Base-by-base conservation (phyloP, 1,140 invertebrate genomes). In the Halyomorpha halys region DNA sequence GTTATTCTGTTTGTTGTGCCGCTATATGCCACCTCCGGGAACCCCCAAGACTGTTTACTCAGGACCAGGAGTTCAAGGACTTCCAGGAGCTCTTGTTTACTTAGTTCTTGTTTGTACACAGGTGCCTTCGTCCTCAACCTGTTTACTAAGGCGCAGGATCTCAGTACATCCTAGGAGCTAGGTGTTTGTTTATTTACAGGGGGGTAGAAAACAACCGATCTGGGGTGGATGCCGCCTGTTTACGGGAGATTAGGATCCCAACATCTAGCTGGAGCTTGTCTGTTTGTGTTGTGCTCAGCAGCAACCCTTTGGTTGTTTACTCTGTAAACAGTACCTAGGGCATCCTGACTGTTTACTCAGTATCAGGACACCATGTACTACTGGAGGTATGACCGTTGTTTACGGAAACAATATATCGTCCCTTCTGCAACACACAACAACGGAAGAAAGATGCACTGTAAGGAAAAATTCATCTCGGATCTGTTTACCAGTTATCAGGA, bases 401-500 rank as follows among this genome's bases (percentile, higher is more conserved):
- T 39, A 21, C 30, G 18, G 14, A 21, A 44, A 19, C 44, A 34
- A 60, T 60, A 62, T 59, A 18, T 30, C 61, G 34, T 18, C 21
- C 21, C 25, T 61, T 23, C 51, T 30, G 27, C 27, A 18, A 23
- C 51, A n/a, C n/a, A 53, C 13, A 13, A 23, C 21, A 23, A 23
- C 51, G 11, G n/a, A 19, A 53, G 51, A 54, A 53, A 63, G 51
- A 53, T 51, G 39, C 25, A 56, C 45, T 64, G 16, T 18, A 64
- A 63, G 62, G 63, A 66, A 68, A 68, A 68, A 68, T 68, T 39
- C 67, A 64, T 47, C 67, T 63, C 49, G 30, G 59, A 45, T 45
- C 62, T 68, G 67, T 68, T 68, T 68, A 68, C 67, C 47, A 30
- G 61, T 18, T 65, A 68, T 44, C 62, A 66, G 67, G 65, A 19